Base-by-base conservation (phyloP, 2,888 invertebrate genomes). In the Drosophila colorata region DNA sequence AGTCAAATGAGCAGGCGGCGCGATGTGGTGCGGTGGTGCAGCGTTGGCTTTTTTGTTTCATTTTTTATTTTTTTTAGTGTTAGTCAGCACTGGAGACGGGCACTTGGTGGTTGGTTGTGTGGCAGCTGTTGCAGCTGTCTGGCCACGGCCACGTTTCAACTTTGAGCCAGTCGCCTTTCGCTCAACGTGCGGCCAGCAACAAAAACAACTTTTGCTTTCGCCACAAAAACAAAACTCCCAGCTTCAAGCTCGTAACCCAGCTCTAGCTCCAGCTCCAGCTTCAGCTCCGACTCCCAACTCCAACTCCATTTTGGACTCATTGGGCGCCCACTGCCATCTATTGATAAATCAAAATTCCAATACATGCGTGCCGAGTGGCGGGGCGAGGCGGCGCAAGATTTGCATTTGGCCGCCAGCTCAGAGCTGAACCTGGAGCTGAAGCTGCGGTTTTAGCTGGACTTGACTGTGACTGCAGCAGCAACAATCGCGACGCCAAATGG, bases 291-390 rank as follows among this genome's bases (percentile, higher is more conserved):
- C 35, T 31, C 13, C 25, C 33, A 48, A 41, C 31, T 57, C 14
- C 16, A 44, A 40, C 38, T 69, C 33, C 44, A 52, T 70, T 70
- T 70, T 38, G 64, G 47, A 63, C 53, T 74, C 74, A 71, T 63
- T 75, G 76, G 75, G 72, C 76, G 68, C 76, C 74, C 75, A 69
- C 66, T 68, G 67, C 63, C 74, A 73, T 77, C 83, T 87, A 87
- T 87, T 85, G 85, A 86, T 86, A 87, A 86, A 86, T 86, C 88
- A 86, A 86, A 74, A 78, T 81, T 78, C 81, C 81, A 84, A 81
- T 80, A 78, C 68, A 79, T 84, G 81, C 81, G 79, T 84, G 70
- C 57, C 48, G 61, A 68, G 53, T 43, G 14, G 31, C 20, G 44
- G 35, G 47, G 48, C 38, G 51, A 55, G 38, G 66, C 43, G 53